A percentile compares a stretch with the other conserved stretches of the same genome.
Evolutionary conservation across 2,888 invertebrate species (phyloP).

Genomic region (Diabrotica balteata): DNA sequence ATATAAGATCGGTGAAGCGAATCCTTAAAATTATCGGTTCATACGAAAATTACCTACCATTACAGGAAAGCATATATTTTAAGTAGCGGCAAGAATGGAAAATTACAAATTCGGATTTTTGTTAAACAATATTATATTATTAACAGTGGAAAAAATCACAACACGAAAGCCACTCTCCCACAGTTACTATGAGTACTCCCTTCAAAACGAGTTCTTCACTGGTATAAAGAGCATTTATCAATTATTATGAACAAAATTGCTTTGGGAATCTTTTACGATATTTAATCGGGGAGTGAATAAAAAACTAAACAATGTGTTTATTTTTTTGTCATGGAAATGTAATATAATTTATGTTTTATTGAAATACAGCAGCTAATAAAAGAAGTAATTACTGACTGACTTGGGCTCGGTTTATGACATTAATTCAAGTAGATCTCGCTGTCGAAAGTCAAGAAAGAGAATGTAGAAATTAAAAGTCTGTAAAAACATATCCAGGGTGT

Average conservation of each 20-base stretch:
- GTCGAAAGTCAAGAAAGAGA: no score
- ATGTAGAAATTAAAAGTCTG: no score
- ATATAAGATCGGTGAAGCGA: conserved; percentile 4
- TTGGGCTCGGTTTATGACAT: no score
- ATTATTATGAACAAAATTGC: conserved; percentile 35
- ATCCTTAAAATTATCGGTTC: conserved; percentile 17
- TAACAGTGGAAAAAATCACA: conserved; percentile 26
- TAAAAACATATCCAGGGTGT: no score
- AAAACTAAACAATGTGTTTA: no score
- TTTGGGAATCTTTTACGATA: conserved; percentile 31
- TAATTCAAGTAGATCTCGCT: no score
- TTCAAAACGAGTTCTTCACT: conserved; percentile 33
- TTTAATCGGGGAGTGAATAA: conserved; percentile 21
- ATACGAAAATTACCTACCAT: conserved; percentile 25
- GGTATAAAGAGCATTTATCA: conserved; percentile 34
- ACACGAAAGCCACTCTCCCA: conserved; percentile 34
- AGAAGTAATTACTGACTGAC: no score
- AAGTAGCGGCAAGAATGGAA: conserved; percentile 32
- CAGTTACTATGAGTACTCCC: conserved; percentile 20
- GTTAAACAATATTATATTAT: conserved; percentile 34
- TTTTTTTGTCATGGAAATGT: no score
- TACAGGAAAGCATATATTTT: conserved; percentile 28
- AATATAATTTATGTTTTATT: no score
- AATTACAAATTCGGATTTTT: conserved; percentile 35
- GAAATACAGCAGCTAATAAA: no score